These are phyloP conservation scores for Meganola albula DNA, from an alignment of 2,888 invertebrate species.

Conservation along the genomic window DNA sequence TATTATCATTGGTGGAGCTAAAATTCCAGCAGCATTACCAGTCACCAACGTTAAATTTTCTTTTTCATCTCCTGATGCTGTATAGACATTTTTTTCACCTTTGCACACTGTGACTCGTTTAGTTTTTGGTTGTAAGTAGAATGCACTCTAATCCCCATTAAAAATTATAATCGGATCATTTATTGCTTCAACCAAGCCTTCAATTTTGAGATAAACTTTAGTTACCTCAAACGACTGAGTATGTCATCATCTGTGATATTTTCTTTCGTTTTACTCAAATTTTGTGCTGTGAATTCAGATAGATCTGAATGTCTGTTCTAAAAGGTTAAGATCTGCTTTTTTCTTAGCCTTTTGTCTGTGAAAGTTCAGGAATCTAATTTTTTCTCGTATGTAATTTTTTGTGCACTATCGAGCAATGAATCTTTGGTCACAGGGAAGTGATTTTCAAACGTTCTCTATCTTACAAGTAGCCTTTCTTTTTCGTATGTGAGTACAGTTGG, in stretches of 20 bases:
- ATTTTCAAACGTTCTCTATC: too few relatives aligned
- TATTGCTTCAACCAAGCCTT: too few relatives aligned
- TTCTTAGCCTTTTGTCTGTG: constrained; percentile 11
- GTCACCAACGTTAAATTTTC: constrained; percentile 21
- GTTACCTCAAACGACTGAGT: too few relatives aligned
- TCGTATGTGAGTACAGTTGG: too few relatives aligned
- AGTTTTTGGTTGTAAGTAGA: constrained; percentile 26
- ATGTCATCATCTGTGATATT: constrained; percentile 15
- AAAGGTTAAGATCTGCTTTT: constrained; percentile 12
- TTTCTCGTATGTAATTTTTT: constrained; percentile 7
- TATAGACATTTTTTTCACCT: constrained; percentile 32
- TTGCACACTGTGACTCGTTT: constrained; percentile 31
- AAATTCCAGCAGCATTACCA: constrained; percentile 23
- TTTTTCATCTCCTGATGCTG: constrained; percentile 20
- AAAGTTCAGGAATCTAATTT: constrained; percentile 6
- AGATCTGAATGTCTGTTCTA: constrained; percentile 32
- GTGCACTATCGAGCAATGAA: constrained; percentile 12
- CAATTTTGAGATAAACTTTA: too few relatives aligned
- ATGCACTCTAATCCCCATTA: constrained; percentile 43
- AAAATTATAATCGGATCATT: too few relatives aligned
- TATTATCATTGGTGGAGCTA: constrained; percentile 27
- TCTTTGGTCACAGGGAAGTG: constrained; percentile 38
- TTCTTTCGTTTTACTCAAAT: constrained; percentile 12
- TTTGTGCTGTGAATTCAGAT: constrained; percentile 21
- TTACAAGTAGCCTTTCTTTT: too few relatives aligned